Evolutionary conservation across 2,888 invertebrate species (phyloP).

Genomic region (Orgyia antiqua): DNA sequence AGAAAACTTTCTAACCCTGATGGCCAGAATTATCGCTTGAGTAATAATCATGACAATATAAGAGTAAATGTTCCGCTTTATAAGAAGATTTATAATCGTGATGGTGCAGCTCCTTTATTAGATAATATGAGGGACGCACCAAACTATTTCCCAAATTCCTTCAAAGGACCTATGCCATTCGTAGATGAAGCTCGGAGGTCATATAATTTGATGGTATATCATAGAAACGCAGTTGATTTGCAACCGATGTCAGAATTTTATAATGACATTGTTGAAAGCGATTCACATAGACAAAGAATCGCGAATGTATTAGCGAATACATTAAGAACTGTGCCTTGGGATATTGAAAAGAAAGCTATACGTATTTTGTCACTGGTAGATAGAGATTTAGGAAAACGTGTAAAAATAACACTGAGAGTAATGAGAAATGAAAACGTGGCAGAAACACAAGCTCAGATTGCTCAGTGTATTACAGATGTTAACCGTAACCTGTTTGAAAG

Average conservation of each 20-base stretch:
- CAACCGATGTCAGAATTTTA: conserved; percentile 86
- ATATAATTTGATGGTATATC: conserved; percentile 26
- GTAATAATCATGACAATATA: conserved; percentile 46
- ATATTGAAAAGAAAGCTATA: conserved; percentile 14
- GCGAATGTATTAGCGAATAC: conserved; percentile 4
- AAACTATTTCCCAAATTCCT: conserved; percentile 96
- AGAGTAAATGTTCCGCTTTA: conserved; percentile 46
- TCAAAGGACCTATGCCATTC: conserved; percentile 86
- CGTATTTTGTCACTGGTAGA: conserved; percentile 5
- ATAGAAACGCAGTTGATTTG: conserved; percentile 40
- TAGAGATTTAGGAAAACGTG: conserved; percentile 9
- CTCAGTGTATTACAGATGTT: neutral
- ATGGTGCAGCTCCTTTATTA: conserved; percentile 80
- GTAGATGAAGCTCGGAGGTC: conserved; percentile 54
- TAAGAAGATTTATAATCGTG: conserved; percentile 41
- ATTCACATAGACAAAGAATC: conserved; percentile 20
- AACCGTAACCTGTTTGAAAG: neutral
- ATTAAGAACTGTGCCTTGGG: conserved; percentile 8
- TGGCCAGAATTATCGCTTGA: conserved; percentile 50
- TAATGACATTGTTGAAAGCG: conserved; percentile 44
- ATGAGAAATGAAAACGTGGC: conserved; percentile 5
- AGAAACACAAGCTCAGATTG: conserved; percentile 2
- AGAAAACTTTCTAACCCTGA: conserved; percentile 44
- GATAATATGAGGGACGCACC: conserved; percentile 92
- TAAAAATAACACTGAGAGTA: conserved; percentile 1